Evolutionary conservation across 2,113 vertebrate species (phyloP), one percentile per base, ranked within the genome.

Genomic region (Notothenia rossii): DNA sequence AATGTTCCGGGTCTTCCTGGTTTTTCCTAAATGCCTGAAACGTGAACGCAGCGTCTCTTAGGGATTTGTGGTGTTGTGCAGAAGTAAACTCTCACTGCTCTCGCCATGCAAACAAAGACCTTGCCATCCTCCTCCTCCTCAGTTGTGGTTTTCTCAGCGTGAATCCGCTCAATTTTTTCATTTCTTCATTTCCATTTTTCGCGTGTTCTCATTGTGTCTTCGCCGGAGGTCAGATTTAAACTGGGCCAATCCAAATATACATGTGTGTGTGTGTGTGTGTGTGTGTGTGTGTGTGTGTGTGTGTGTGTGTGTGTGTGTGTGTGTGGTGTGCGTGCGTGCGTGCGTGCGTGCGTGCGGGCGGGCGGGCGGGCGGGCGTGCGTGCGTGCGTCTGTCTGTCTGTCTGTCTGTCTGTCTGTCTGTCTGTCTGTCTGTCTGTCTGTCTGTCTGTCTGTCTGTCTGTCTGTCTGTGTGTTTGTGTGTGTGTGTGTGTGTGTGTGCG

Each of bases 121-220:
- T 15, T 51, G 3, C 76, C 76, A 45, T 60, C 79, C 64, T 40
- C 73, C 49, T 61, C 33, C 51, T 61, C 54, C 71, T 59, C 48
- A 51, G 10, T 63, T 50, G 79, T 45, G 84, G 83, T 77, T 89
- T 80, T 72, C 71, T 74, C 66, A 67, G 50, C 58, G 48, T 56
- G 81, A 89, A 83, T 79, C 75, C 46, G 69, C 60, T 78, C 2
- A 0, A 53, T 73, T 72, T 82, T 55, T 81, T 55, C 63, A 59
- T 86, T 72, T 81, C 59, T 81, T 51, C 70, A 59, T 86, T 72
- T 76, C 85, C 81, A 69, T 86, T 87, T 76, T 90, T 85, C 70
- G 66, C 69, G 13, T 51, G 70, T 29, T 81, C 81, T 72, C 65
- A 51, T 61, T 72, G 54, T 60, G 63, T 70, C 65, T 63, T 70